These are phyloP conservation scores for Harpegnathos saltator DNA, from an alignment of 1,140 invertebrate genomes.

Conservation along the genomic window DNA sequence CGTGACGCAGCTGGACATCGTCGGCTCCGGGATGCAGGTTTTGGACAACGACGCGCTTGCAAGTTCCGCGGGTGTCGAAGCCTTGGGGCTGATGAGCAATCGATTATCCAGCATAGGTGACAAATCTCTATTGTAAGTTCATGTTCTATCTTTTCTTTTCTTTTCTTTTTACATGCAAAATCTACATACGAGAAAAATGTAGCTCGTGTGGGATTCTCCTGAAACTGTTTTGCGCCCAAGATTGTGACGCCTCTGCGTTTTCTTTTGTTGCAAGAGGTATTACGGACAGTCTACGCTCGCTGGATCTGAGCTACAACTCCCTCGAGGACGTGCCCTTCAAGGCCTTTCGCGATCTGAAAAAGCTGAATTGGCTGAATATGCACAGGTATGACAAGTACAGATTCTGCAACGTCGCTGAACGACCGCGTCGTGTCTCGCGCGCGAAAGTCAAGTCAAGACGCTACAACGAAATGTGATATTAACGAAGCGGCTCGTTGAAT, in stretches of 20 bases:
- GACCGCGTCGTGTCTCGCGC: too few species aligned
- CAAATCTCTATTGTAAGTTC: conserved; percentile 85
- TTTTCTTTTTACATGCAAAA: too few species aligned
- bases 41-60: conserved; percentile 86
- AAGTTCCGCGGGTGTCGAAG: conserved; percentile 82
- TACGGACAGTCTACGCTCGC: conserved; percentile 86
- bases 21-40: conserved; percentile 86
- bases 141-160: conserved; percentile 14
- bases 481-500: too few species aligned
- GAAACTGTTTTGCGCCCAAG: background rate
- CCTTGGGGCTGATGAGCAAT: conserved; percentile 86
- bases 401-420: background rate
- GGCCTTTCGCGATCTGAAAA: conserved; percentile 86
- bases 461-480: too few species aligned
- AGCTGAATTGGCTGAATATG: conserved; percentile 88
- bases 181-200: too few species aligned
- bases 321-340: conserved; percentile 87
- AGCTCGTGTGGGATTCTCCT: too few species aligned
- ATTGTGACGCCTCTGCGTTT: background rate
- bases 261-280: conserved; percentile 84
- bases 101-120: conserved; percentile 84
- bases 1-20: conserved; percentile 87
- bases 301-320: conserved; percentile 89
- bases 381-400: conserved; percentile 85
- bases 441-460: too few species aligned